Evolutionary conservation across 2,113 vertebrate genomes (phyloP), one percentile per base, ranked within the genome.

Genomic region (Cnemophilus loriae): DNA sequence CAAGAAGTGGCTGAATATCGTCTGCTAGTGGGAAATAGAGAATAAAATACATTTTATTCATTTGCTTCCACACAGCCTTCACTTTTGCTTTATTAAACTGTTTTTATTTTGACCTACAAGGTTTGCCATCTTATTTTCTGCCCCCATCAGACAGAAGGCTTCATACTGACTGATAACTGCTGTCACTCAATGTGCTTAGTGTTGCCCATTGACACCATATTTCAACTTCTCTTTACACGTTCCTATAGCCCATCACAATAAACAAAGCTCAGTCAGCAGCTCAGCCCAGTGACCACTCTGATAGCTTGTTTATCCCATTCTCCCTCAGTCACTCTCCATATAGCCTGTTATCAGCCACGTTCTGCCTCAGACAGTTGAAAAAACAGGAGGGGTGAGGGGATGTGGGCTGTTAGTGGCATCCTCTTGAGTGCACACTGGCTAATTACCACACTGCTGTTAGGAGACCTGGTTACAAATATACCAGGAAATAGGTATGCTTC

Each of bases 361-460:
- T 90, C 46, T 67, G 7, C 30, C 14, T 27, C 50, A 67, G 37
- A 50, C 6, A 82, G 21, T n/a, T 27, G 4, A 13, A 68, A 67
- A 50, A 41, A 35, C n/a, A 37, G 23, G 9, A 33, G 5, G 1
- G 8, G 8, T 2, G 1, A 41, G 5, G 17, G 17, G 2, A 7
- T n/a, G 6, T 27, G 32, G n/a, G 17, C 1, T 44, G 15, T 19
- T 68, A 83, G 44, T 19, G 32, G 17, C 17, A 37, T 37, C 4
- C 22, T 50, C 26, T 21, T 44, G 42, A n/a, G 13, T 20, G 4
- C 18, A 68, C 18, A 14, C 13, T 52, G 32, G 33, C 30, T 76
- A 33, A 71, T 71, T 71, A 26, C 9, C 5, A 46, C 42, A 63
- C 6, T 9, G 23, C 17, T 60, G 3, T 55, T 49, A 67, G 22